Percentiles rank a stretch among this genome's conserved stretches.
These are phyloP conservation scores for Philopedon plagiatum DNA, from an alignment of 2,888 invertebrate species.

Conservation along the genomic window DNA sequence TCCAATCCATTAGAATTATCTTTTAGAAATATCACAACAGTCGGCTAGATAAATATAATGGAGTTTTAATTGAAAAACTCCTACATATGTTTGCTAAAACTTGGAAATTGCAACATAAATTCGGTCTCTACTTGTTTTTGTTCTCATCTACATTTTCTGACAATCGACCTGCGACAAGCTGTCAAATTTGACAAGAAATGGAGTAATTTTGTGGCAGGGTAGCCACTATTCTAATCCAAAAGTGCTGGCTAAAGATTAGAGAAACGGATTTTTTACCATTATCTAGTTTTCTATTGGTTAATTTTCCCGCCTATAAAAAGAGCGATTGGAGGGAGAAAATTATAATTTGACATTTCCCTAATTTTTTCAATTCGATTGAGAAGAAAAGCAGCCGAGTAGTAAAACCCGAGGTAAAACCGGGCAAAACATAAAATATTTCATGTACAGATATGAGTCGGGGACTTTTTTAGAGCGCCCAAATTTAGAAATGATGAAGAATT, in stretches of 20 bases:
- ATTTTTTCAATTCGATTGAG: too few species aligned
- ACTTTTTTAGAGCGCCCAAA: too few species aligned
- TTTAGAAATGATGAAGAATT: too few species aligned
- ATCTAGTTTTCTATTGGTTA: too few species aligned
- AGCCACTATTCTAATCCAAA: background rate
- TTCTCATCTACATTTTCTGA: slow-evolving; percentile 22
- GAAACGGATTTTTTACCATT: background rate
- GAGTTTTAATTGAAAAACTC: slow-evolving; percentile 14
- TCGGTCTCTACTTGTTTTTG: slow-evolving; percentile 12
- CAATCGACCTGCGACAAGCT: slow-evolving; percentile 15
- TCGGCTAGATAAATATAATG: background rate
- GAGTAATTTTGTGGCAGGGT: background rate
- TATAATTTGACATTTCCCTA: too few species aligned
- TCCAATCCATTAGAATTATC: slow-evolving; percentile 56
- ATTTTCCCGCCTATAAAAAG: too few species aligned
- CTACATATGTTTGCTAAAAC: slow-evolving; percentile 18
- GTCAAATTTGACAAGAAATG: slow-evolving; percentile 1
- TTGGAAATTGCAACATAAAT: slow-evolving; percentile 19
- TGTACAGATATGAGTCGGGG: too few species aligned
- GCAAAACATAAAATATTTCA: too few species aligned
- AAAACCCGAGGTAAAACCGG: too few species aligned
- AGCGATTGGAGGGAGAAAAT: too few species aligned
- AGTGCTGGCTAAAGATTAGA: background rate
- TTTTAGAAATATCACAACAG: slow-evolving; percentile 15
- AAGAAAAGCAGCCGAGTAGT: too few species aligned